A percentile compares a stretch with the other conserved stretches of the same genome.
Evolutionary conservation across 2,797 vertebrate genomes (phyloP).

Genomic region (Chelon labrosus): DNA sequence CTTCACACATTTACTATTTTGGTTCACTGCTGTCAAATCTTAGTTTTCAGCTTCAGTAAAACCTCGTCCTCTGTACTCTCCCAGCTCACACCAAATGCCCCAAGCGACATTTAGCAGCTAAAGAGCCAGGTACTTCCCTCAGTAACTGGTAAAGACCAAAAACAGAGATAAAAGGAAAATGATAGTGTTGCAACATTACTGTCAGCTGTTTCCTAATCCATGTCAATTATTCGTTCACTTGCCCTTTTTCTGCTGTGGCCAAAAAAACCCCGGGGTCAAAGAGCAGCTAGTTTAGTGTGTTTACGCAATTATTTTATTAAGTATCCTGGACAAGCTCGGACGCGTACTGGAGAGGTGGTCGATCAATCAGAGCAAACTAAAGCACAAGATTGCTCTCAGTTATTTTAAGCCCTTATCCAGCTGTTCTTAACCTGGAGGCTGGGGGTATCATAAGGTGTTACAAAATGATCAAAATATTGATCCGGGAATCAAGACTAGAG

Average conservation of each 20-base stretch:
- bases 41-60: constrained; percentile 10
- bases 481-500: neutral
- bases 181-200: neutral
- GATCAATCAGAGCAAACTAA: neutral
- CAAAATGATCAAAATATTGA: neutral
- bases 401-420: too few species aligned
- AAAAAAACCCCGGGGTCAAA: neutral
- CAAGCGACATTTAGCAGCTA: neutral
- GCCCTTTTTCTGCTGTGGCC: neutral
- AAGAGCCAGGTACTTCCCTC: neutral
- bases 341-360: neutral
- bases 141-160: neutral
- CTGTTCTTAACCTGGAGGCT: neutral
- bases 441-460: neutral
- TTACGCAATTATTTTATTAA: too few species aligned
- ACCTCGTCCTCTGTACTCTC: neutral
- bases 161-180: neutral
- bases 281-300: neutral
- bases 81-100: neutral
- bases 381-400: neutral
- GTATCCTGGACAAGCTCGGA: neutral
- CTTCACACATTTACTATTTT: neutral
- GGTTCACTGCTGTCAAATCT: constrained; percentile 7
- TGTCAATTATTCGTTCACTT: neutral
- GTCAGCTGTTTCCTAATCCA: too few species aligned